phyloP scores from a whole-genome alignment of 2,888 invertebrate genomes.

The Subacronicta megacephala region DNA sequence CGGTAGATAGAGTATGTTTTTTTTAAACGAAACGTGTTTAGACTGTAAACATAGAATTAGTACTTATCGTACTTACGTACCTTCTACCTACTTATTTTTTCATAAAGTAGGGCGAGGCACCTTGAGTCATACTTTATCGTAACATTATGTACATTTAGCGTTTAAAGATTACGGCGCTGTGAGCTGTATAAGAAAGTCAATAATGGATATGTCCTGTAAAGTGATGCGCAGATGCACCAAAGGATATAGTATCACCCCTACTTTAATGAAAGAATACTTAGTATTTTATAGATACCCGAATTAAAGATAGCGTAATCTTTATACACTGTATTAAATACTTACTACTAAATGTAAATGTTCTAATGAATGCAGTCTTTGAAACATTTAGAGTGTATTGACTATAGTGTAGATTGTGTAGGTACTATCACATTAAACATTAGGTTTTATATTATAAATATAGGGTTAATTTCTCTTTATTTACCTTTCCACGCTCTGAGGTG shows the following conservation, averaged over 20 bases:
- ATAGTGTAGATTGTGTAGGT: too few species aligned
- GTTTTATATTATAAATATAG: too few species aligned
- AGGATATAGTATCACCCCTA: background rate
- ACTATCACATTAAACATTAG: too few species aligned
- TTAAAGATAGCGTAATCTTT: too few species aligned
- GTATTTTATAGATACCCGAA: too few species aligned
- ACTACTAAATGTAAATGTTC: background rate
- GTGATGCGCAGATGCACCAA: conserved; percentile 1
- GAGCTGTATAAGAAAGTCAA: background rate
- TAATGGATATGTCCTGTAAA: background rate
- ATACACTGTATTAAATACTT: too few species aligned
- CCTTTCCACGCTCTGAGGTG: conserved; percentile 83
- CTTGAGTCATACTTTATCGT: conserved; percentile 15
- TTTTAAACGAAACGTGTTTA: too few species aligned
- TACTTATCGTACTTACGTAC: too few species aligned
- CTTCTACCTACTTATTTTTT: background rate
- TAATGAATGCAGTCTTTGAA: background rate
- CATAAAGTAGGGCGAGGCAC: conserved; percentile 14
- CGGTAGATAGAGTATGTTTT: too few species aligned
- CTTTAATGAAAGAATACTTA: background rate
- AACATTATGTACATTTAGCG: background rate
- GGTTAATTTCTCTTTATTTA: conserved; percentile 42
- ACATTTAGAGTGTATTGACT: background rate
- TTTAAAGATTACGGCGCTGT: conserved; percentile 6
- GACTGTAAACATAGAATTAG: too few species aligned